Conservation (phyloP, 1,140 invertebrate species). For the Habropoda laboriosa region DNA sequence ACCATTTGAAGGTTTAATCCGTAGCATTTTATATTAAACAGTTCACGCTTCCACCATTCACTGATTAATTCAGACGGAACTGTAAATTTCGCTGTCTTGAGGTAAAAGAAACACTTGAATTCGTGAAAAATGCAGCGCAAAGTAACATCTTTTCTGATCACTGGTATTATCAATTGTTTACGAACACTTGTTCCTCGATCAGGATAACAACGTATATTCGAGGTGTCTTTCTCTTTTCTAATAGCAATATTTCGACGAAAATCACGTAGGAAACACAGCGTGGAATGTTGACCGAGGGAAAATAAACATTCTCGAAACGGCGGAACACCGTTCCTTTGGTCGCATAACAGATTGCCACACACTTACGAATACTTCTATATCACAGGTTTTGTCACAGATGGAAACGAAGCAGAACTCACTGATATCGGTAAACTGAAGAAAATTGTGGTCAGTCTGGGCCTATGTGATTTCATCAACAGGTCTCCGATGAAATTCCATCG, state of each 20-base stretch:
- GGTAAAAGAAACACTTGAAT: not conserved
- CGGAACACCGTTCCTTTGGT: not conserved
- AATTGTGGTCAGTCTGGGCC: not conserved
- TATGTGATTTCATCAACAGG: slow-evolving; percentile 33
- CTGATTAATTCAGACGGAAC: not conserved
- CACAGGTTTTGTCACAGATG: not conserved
- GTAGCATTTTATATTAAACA: not conserved
- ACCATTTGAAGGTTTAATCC: not conserved
- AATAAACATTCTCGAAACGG: too few relatives aligned
- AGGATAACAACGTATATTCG: too few relatives aligned
- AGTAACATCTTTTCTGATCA: not conserved
- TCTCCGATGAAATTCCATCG: not conserved
- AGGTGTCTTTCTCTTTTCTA: too few relatives aligned
- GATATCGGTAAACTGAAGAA: not conserved
- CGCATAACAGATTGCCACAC: not conserved
- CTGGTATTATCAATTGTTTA: not conserved
- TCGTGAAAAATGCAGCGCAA: not conserved
- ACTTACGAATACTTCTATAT: not conserved
- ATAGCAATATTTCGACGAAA: too few relatives aligned
- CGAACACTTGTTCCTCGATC: too few relatives aligned
- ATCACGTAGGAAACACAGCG: not conserved
- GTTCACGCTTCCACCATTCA: not conserved
- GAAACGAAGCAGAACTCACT: too few relatives aligned
- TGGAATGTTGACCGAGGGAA: too few relatives aligned
- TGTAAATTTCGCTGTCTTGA: not conserved